Evolutionary conservation across 2,113 vertebrate genomes (phyloP).

Genomic region (Rhinolophus ferrumequinum): DNA sequence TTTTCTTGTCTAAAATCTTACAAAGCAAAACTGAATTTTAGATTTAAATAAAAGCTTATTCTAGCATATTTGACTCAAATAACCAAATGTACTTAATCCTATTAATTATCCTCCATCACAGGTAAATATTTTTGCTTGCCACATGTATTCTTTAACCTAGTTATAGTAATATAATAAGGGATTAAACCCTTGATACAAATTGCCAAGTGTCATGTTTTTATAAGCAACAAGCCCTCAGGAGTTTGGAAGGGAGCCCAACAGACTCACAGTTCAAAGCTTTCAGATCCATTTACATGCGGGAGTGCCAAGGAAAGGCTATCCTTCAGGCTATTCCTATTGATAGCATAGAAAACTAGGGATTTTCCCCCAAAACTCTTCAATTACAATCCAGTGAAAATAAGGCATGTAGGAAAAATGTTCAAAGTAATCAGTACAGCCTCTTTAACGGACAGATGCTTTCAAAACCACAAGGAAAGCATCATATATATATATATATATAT

Average conservation of each 20-base stretch:
- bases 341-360: background rate
- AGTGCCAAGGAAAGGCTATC: background rate
- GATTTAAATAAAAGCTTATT: slow-evolving; percentile 45
- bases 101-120: slow-evolving; percentile 55
- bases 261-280: slow-evolving; percentile 45
- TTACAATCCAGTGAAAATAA: slow-evolving; percentile 55
- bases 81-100: slow-evolving; percentile 35
- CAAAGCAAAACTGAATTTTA: slow-evolving; percentile 43
- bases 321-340: background rate
- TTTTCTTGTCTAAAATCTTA: slow-evolving; percentile 59
- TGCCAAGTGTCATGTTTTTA: slow-evolving; percentile 58
- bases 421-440: background rate
- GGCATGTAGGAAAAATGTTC: slow-evolving; percentile 23
- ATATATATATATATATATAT: background rate
- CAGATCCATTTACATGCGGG: background rate
- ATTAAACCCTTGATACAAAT: slow-evolving; percentile 20
- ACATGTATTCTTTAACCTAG: slow-evolving; percentile 17
- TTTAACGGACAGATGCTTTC: slow-evolving; percentile 20
- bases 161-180: slow-evolving; percentile 31
- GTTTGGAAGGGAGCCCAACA: slow-evolving; percentile 51
- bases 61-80: slow-evolving; percentile 29
- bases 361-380: background rate
- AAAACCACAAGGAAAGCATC: background rate
- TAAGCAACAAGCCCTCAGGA: slow-evolving; percentile 48
- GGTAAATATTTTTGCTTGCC: slow-evolving; percentile 49